Evolutionary conservation across 1,140 invertebrate genomes (phyloP).

Genomic region (Cardiocondyla obscurior): DNA sequence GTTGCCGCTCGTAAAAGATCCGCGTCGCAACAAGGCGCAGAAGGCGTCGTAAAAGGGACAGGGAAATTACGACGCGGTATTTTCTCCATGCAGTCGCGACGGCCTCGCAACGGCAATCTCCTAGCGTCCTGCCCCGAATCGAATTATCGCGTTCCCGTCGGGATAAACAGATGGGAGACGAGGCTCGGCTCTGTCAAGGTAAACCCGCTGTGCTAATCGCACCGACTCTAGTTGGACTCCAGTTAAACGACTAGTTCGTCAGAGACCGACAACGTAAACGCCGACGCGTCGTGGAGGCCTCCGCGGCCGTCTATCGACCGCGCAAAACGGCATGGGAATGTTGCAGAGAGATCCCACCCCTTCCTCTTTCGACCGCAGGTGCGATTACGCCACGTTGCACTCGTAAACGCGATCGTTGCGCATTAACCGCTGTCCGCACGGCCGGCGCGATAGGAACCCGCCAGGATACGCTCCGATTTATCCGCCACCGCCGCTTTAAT

Average conservation of each 20-base stretch:
- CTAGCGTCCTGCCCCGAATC: neutral
- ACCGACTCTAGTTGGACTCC: neutral
- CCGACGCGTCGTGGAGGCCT: neutral
- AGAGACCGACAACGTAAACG: neutral
- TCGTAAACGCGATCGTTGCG: slow-evolving; percentile 51
- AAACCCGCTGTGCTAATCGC: neutral
- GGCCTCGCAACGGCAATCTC: neutral
- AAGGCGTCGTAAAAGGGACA: slow-evolving; percentile 28
- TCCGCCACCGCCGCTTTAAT: slow-evolving; percentile 15
- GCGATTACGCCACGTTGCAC: slow-evolving; percentile 51
- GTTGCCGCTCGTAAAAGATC: slow-evolving; percentile 20
- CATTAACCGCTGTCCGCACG: slow-evolving; percentile 46
- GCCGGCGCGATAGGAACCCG: neutral
- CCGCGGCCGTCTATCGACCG: slow-evolving; percentile 48
- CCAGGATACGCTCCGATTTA: slow-evolving; percentile 48
- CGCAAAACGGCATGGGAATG: neutral
- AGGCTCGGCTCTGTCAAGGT: neutral
- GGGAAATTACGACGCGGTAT: slow-evolving; percentile 31
- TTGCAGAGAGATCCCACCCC: slow-evolving; percentile 36
- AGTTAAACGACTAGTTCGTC: neutral
- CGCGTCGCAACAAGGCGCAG: neutral
- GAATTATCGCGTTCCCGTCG: slow-evolving; percentile 9
- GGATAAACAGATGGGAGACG: neutral
- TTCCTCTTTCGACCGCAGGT: slow-evolving; percentile 33
- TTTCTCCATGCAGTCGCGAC: neutral